Conservation (phyloP, 2,888 invertebrate species). For the Chloroclystis v-ata region DNA sequence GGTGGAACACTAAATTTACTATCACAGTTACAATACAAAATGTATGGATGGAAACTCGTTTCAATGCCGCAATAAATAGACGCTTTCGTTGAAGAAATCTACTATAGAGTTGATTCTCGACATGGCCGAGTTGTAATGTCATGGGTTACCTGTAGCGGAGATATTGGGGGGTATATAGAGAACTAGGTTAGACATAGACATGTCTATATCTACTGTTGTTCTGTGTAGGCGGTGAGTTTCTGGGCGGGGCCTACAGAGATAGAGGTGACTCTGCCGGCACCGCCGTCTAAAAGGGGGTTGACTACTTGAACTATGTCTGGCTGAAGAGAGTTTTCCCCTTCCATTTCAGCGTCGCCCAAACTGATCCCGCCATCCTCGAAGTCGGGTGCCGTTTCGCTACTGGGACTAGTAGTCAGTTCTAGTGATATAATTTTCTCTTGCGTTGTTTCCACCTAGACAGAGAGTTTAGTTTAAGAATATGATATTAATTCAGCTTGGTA, state of each 20-base stretch:
- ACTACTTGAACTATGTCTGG: conserved; percentile 76
- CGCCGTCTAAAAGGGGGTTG: conserved; percentile 69
- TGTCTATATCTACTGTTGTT: conserved; percentile 45
- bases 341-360: conserved; percentile 61
- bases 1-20: conserved; percentile 75
- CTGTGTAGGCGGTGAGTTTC: conserved; percentile 58
- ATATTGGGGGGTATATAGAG: conserved; percentile 25
- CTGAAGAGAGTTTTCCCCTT: conserved; percentile 76
- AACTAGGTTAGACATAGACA: conserved; percentile 23
- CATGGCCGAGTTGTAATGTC: conserved; percentile 36
- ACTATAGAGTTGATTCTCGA: conserved; percentile 55
- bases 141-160: conserved; percentile 42
- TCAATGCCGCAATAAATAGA: conserved; percentile 40
- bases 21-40: conserved; percentile 76
- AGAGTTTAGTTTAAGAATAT: neutral
- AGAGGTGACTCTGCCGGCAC: conserved; percentile 67
- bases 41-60: conserved; percentile 63
- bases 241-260: conserved; percentile 69
- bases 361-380: conserved; percentile 53
- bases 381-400: conserved; percentile 77
- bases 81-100: conserved; percentile 71
- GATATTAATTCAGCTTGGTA: neutral
- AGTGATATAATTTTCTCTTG: conserved; percentile 94
- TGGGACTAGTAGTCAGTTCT: conserved; percentile 84
- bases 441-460: conserved; percentile 88